A percentile compares a stretch with the other conserved stretches of the same genome.
These are phyloP conservation scores for Pharmacophagus antenor DNA, from an alignment of 2,888 invertebrate species.

Conservation along the genomic window DNA sequence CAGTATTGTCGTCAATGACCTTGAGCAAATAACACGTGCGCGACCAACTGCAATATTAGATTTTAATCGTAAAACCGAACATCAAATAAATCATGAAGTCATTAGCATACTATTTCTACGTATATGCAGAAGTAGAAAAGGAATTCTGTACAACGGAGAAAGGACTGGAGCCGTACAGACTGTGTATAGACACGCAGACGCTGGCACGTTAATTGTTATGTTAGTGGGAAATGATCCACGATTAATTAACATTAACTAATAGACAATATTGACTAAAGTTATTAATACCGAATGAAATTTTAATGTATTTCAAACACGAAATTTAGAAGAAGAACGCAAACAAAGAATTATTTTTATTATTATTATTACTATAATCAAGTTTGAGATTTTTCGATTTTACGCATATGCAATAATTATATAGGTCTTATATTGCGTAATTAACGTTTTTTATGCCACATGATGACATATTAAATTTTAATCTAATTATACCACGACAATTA, in stretches of 20 bases:
- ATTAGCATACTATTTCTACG: conserved; percentile 14
- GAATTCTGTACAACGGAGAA: conserved; percentile 7
- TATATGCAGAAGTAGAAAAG: conserved; percentile 9
- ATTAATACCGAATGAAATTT: neutral
- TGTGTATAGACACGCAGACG: conserved; percentile 12
- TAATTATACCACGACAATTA: too few species aligned
- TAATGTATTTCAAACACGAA: neutral
- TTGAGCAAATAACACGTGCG: neutral
- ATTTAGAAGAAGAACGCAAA: neutral
- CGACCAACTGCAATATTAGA: neutral
- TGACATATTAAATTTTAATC: too few species aligned
- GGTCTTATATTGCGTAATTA: too few species aligned
- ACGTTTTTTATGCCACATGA: too few species aligned
- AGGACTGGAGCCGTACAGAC: neutral
- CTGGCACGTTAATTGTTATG: neutral
- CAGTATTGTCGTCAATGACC: neutral
- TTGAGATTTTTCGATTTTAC: too few species aligned
- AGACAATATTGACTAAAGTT: neutral
- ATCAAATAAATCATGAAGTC: conserved; percentile 9
- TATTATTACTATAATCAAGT: too few species aligned
- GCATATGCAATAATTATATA: too few species aligned
- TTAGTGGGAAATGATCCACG: neutral
- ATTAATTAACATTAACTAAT: neutral
- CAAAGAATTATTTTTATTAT: too few species aligned
- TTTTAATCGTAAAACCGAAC: neutral